Conservation (phyloP, 2,888 invertebrate genomes). For the Campoplex capitator region DNA sequence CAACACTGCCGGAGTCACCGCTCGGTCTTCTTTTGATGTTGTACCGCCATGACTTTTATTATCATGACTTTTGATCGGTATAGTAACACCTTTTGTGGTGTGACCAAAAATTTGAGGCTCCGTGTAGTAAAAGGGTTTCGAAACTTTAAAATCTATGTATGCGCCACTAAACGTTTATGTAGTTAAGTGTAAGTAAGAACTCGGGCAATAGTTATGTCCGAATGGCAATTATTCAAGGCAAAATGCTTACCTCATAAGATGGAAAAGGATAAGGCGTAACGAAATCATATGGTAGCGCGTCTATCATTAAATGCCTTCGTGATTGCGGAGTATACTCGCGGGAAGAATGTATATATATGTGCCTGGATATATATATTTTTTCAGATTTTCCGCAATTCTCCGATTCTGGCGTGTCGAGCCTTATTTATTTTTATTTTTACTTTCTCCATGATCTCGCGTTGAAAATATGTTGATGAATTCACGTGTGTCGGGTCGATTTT, state of each 20-base stretch:
- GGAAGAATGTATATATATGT: not conserved
- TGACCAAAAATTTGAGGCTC: not conserved
- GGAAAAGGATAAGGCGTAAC: conserved; percentile 64
- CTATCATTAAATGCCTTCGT: conserved; percentile 62
- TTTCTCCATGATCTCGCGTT: not conserved
- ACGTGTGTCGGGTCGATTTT: not conserved
- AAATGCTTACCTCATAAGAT: conserved; percentile 67
- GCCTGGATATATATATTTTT: not conserved
- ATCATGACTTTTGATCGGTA: conserved; percentile 56
- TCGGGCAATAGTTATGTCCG: conserved; percentile 8
- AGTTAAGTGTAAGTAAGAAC: not conserved
- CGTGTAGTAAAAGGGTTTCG: conserved; percentile 11
- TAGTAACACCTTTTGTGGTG: conserved; percentile 47
- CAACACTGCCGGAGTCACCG: conserved; percentile 37
- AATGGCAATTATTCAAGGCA: conserved; percentile 46
- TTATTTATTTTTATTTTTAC: not conserved
- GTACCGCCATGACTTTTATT: conserved; percentile 58
- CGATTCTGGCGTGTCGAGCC: not conserved
- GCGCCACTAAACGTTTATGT: not conserved
- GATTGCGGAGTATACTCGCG: conserved; percentile 18
- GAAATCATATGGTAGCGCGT: conserved; percentile 57
- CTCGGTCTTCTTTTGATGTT: conserved; percentile 43
- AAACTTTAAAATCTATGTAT: not conserved
- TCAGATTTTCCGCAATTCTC: conserved; percentile 30
- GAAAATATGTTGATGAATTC: not conserved